Conservation (phyloP, 2,113 vertebrate genomes). For the Andinoacara biseriatus region DNA sequence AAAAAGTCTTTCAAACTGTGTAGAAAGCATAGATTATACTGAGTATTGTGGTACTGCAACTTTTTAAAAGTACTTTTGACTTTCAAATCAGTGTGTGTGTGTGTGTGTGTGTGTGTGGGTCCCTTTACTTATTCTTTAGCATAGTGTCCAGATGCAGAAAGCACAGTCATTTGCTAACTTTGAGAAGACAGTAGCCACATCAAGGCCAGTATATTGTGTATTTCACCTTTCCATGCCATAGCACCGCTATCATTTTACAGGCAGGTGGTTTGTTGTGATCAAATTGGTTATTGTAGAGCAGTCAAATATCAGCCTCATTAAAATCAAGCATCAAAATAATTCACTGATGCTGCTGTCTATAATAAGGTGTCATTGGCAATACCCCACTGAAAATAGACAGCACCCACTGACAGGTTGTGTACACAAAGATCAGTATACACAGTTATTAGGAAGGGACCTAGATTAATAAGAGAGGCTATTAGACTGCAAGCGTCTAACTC, state of each 20-base stretch:
- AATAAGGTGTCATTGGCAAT: conserved; percentile 33
- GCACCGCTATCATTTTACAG: conserved; percentile 6
- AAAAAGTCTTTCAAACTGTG: not conserved
- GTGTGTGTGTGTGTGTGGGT: too few species aligned
- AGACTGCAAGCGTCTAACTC: not conserved
- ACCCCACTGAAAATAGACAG: conserved; percentile 28
- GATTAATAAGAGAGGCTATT: not conserved
- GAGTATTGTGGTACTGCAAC: too few species aligned
- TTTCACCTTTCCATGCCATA: not conserved
- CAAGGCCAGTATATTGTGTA: not conserved
- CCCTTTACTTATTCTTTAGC: too few species aligned
- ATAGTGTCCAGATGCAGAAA: not conserved
- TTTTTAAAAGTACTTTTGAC: not conserved
- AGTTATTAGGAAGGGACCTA: conserved; percentile 6
- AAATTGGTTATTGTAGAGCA: conserved; percentile 20
- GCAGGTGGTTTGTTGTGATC: conserved; percentile 46
- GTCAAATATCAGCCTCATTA: conserved; percentile 62
- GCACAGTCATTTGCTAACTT: not conserved
- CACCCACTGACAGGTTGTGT: conserved; percentile 22
- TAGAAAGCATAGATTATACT: not conserved
- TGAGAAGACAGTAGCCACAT: not conserved
- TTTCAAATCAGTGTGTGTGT: not conserved
- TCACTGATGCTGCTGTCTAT: conserved; percentile 24
- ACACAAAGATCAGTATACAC: conserved; percentile 24
- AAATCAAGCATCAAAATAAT: conserved; percentile 38